Conservation (phyloP, 2,113 vertebrate genomes). For the Fulmarus glacialis region DNA sequence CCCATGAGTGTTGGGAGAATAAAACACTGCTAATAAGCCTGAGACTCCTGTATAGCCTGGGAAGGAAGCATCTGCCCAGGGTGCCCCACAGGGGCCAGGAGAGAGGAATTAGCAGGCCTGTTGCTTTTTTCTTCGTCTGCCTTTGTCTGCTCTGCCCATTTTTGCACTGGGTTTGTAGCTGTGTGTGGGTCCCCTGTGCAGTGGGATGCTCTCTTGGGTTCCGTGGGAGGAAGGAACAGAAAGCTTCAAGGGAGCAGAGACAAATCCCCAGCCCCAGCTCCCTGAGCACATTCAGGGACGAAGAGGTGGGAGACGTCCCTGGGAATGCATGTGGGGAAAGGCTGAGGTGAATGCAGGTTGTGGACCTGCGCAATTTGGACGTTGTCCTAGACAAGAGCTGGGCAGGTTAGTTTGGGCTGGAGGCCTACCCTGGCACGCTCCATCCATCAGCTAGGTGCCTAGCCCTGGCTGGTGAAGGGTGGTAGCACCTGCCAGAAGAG, state of each 20-base stretch:
- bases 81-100: not conserved
- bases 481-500: not conserved
- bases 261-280: not conserved
- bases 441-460: not conserved
- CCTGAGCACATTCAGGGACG: rapidly evolving
- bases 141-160: not conserved
- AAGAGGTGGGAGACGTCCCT: not conserved
- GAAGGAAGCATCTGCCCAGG: not conserved
- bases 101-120: not conserved
- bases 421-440: not conserved
- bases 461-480: not conserved
- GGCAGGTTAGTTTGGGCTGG: not conserved
- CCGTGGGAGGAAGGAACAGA: not conserved
- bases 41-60: not conserved
- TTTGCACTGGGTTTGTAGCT: not conserved
- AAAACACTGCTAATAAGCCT: not conserved
- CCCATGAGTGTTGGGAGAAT: not conserved
- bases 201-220: not conserved
- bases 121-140: not conserved
- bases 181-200: not conserved
- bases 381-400: not conserved
- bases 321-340: not conserved
- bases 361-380: not conserved
- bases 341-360: not conserved
- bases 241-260: not conserved